phyloP scores from a whole-genome alignment of 2,113 vertebrate genomes.

The Barnardius zonarius region DNA sequence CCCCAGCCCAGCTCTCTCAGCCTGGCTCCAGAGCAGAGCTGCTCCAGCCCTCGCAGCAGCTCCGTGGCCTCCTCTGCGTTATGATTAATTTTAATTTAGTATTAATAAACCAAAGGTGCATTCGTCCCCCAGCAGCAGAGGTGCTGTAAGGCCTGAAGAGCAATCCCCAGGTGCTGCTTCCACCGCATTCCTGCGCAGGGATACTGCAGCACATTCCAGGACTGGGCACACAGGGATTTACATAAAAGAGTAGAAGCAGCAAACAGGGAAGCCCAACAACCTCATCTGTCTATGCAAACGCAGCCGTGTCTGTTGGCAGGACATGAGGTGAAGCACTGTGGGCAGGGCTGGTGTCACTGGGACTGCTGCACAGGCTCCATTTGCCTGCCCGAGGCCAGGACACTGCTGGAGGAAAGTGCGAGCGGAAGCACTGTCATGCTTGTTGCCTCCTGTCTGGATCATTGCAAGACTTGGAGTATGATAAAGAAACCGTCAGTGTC shows the following conservation, averaged over 20 bases:
- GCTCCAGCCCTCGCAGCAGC: neutral
- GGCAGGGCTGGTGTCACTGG: neutral
- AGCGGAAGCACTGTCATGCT: neutral
- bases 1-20: neutral
- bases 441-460: neutral
- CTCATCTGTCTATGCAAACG: neutral
- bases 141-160: neutral
- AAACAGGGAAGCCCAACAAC: neutral
- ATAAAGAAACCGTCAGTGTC: neutral
- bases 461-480: neutral
- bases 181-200: accelerated
- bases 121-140: neutral
- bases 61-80: neutral
- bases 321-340: neutral
- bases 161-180: neutral
- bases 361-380: neutral
- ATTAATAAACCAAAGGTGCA: neutral
- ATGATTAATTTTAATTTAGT: neutral
- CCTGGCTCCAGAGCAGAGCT: neutral
- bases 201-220: neutral
- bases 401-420: neutral
- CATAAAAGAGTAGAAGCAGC: neutral
- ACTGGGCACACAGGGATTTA: neutral
- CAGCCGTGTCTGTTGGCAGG: neutral
- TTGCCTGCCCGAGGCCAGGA: neutral